Evolutionary conservation across 2,888 invertebrate genomes (phyloP).

Genomic region (Mythimna lalbum): DNA sequence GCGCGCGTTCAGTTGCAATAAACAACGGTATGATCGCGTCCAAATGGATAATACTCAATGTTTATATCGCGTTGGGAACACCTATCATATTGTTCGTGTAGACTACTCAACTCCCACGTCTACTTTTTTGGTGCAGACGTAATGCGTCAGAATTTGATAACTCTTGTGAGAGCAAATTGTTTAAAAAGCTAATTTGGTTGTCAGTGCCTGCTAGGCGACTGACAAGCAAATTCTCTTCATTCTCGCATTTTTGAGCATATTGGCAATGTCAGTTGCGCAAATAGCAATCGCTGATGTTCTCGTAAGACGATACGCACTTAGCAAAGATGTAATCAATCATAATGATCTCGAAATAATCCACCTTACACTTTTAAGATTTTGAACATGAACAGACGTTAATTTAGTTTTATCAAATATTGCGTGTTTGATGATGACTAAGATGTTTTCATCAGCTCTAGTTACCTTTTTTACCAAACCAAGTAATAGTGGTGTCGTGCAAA

Average conservation of each 20-base stretch:
- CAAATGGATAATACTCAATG: slow-evolving; percentile 55
- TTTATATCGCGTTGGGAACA: slow-evolving; percentile 61
- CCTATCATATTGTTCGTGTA: slow-evolving; percentile 54
- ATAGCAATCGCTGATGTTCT: not conserved
- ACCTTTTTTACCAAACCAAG: slow-evolving; percentile 37
- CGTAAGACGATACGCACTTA: slow-evolving; percentile 4
- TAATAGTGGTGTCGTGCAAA: slow-evolving; percentile 53
- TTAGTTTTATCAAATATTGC: not conserved
- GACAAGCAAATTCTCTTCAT: not conserved
- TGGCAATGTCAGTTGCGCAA: slow-evolving; percentile 5
- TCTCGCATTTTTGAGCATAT: not conserved
- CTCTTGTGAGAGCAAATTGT: slow-evolving; percentile 21
- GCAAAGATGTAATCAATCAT: not conserved
- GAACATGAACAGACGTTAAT: not conserved
- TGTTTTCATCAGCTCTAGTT: slow-evolving; percentile 14
- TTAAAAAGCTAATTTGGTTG: slow-evolving; percentile 28
- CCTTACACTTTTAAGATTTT: not conserved
- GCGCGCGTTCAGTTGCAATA: slow-evolving; percentile 59
- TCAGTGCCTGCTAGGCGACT: not conserved
- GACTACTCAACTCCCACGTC: slow-evolving; percentile 43
- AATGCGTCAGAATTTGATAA: slow-evolving; percentile 31
- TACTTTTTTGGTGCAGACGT: slow-evolving; percentile 32
- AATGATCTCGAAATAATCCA: not conserved
- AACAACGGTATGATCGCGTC: slow-evolving; percentile 60
- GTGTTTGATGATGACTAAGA: not conserved